These are phyloP conservation scores for Erebia aethiops DNA, from an alignment of 2,888 invertebrate genomes.

Conservation along the genomic window DNA sequence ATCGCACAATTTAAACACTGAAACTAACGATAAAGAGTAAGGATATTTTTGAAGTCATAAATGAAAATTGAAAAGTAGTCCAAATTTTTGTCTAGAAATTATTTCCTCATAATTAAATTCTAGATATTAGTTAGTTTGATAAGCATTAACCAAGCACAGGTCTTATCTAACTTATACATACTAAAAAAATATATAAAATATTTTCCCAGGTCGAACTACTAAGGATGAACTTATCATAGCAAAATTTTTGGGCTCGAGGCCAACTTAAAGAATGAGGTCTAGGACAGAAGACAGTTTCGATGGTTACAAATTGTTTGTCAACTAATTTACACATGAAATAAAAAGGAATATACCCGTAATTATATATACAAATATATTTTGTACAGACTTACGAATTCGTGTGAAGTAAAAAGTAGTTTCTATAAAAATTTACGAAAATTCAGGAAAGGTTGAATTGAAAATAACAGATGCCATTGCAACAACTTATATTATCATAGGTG, in stretches of 20 bases:
- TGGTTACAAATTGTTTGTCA: conserved; percentile 1
- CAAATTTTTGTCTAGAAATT: background rate
- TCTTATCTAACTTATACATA: background rate
- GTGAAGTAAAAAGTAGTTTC: background rate
- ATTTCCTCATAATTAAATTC: no score
- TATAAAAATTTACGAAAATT: no score
- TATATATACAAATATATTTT: background rate
- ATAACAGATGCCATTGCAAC: no score
- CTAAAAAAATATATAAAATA: background rate
- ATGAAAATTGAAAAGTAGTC: background rate
- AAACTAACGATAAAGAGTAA: background rate
- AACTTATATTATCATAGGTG: no score
- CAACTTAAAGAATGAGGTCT: conserved; percentile 29
- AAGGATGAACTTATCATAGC: conserved; percentile 7
- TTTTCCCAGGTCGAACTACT: background rate
- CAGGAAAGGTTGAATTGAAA: no score
- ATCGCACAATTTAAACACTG: background rate
- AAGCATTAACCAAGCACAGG: no score
- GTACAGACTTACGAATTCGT: background rate
- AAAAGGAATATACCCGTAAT: background rate
- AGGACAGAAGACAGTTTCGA: conserved; percentile 14
- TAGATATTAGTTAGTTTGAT: no score
- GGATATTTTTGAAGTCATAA: background rate
- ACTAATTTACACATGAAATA: background rate
- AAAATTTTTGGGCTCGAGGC: conserved; percentile 26